phyloP scores from a whole-genome alignment of 1,140 invertebrate species.

The Tetraneura akinire region DNA sequence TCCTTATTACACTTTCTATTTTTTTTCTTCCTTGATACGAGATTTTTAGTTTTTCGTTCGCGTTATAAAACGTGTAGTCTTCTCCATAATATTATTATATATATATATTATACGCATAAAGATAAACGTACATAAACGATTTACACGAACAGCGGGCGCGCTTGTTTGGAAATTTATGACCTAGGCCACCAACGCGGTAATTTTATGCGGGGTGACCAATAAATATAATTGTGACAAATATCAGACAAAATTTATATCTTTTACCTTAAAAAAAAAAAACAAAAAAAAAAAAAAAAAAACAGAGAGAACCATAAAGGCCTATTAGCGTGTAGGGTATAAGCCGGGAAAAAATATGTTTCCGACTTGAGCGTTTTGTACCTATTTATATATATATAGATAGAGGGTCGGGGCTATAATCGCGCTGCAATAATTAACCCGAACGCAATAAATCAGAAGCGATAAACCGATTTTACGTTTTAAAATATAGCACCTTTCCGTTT shows the following conservation, averaged over 20 bases:
- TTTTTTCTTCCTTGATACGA: not conserved
- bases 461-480: constrained; percentile 49
- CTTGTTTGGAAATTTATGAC: constrained; percentile 25
- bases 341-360: constrained; percentile 41
- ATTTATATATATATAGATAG: not conserved
- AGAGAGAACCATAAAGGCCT: constrained; percentile 35
- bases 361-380: constrained; percentile 34
- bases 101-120: too few relatives aligned
- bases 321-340: constrained; percentile 29
- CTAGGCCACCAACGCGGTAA: constrained; percentile 30
- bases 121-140: constrained; percentile 9
- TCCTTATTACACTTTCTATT: not conserved
- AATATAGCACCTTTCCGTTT: constrained; percentile 22
- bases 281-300: not conserved
- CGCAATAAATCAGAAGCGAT: constrained; percentile 37
- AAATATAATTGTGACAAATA: constrained; percentile 42
- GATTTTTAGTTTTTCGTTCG: not conserved
- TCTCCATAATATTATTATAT: too few relatives aligned
- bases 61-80: constrained; percentile 6
- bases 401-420: constrained; percentile 24
- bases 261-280: constrained; percentile 30
- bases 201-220: constrained; percentile 33
- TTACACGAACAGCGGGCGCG: constrained; percentile 16
- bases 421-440: constrained; percentile 44
- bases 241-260: constrained; percentile 21